Conservation (phyloP, 2,797 vertebrate genomes). For the Diplodus puntazzo region DNA sequence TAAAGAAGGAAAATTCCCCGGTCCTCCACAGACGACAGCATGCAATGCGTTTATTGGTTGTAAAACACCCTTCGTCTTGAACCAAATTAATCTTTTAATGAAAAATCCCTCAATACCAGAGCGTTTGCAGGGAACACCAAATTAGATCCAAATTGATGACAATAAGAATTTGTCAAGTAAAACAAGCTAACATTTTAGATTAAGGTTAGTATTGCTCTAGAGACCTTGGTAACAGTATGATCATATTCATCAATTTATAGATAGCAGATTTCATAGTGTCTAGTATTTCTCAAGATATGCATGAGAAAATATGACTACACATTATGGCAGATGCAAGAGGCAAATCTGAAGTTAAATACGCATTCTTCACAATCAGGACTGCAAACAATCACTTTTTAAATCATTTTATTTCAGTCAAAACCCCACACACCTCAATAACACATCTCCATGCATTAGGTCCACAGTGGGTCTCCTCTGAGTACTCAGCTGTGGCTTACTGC, state of each 20-base stretch:
- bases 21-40: background rate
- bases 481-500: constrained; percentile 17
- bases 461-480: constrained; percentile 1
- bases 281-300: background rate
- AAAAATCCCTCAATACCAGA: background rate
- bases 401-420: constrained; percentile 70
- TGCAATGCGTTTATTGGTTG: background rate
- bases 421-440: constrained; percentile 34
- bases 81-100: background rate
- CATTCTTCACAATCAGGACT: background rate
- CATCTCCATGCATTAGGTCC: background rate
- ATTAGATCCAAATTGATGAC: background rate
- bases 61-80: background rate
- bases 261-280: background rate
- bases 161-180: background rate
- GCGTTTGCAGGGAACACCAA: background rate
- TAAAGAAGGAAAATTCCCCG: background rate
- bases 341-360: background rate
- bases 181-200: background rate
- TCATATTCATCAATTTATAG: background rate
- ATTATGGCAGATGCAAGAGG: background rate
- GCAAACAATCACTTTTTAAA: constrained; percentile 23
- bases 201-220: too few species aligned
- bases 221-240: background rate
- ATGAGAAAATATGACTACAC: background rate